These are phyloP conservation scores for Bugula neritina DNA, from an alignment of 2,888 invertebrate genomes.

Conservation along the genomic window DNA sequence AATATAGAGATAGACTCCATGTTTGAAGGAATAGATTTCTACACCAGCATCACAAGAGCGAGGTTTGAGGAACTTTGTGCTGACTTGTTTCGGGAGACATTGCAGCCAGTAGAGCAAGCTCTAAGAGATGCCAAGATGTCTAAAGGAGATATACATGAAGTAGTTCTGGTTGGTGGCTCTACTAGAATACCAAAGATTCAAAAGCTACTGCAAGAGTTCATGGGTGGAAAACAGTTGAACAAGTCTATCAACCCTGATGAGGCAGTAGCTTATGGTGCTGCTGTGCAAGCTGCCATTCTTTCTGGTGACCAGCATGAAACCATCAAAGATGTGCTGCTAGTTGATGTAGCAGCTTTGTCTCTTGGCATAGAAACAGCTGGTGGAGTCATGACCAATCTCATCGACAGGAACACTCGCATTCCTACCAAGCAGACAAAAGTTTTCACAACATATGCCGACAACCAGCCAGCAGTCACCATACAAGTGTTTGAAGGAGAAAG, in stretches of 20 bases:
- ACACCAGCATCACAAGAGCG: slow-evolving; percentile 44
- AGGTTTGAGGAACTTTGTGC: slow-evolving; percentile 45
- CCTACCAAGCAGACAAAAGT: slow-evolving; percentile 22
- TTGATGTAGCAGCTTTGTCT: slow-evolving; percentile 63
- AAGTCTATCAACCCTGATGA: slow-evolving; percentile 95
- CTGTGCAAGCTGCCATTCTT: slow-evolving; percentile 57
- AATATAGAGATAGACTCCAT: slow-evolving; percentile 45
- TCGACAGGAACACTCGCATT: slow-evolving; percentile 32
- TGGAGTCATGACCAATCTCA: slow-evolving; percentile 35
- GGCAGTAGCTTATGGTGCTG: slow-evolving; percentile 68
- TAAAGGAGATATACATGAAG: slow-evolving; percentile 69
- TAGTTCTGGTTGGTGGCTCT: slow-evolving; percentile 70
- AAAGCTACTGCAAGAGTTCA: slow-evolving; percentile 43
- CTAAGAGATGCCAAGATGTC: slow-evolving; percentile 72
- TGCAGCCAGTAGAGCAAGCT: slow-evolving; percentile 73
- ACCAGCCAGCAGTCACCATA: slow-evolving; percentile 16
- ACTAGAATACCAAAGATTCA: slow-evolving; percentile 48
- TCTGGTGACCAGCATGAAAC: slow-evolving; percentile 61
- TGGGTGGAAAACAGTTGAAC: slow-evolving; percentile 67
- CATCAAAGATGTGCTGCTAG: slow-evolving; percentile 70
- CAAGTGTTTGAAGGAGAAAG: slow-evolving; percentile 86
- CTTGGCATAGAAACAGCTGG: slow-evolving; percentile 38
- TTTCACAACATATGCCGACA: slow-evolving; percentile 25
- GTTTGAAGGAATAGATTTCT: slow-evolving; percentile 45
- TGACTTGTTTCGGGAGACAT: slow-evolving; percentile 58